Percentiles rank a stretch among this genome's conserved stretches.
phyloP scores from a whole-genome alignment of 2,113 vertebrate species.

The Phylloscopus whistleri region DNA sequence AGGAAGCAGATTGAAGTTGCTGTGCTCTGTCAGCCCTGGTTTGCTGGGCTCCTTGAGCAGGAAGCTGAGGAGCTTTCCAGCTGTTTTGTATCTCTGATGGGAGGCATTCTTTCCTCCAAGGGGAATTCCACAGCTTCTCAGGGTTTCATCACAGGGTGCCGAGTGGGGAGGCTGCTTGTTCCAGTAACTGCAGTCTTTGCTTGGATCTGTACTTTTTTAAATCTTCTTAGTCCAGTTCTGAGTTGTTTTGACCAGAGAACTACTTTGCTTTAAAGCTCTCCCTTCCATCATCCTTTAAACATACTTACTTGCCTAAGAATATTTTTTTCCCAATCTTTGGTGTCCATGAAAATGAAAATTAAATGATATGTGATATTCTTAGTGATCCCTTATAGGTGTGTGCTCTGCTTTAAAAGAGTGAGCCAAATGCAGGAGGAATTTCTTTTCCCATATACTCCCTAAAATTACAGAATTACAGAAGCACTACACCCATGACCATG shows the following conservation, averaged over 20 bases:
- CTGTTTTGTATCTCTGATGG: neutral
- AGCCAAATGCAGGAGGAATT: neutral
- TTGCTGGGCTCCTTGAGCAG: neutral
- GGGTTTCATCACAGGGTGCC: neutral
- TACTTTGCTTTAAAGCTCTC: neutral
- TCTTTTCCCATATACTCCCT: neutral
- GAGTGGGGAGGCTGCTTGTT: neutral
- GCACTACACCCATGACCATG: neutral
- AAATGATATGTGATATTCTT: neutral
- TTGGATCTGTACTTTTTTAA: neutral
- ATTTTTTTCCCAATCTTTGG: neutral
- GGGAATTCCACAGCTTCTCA: conserved; percentile 36
- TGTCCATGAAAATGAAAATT: neutral
- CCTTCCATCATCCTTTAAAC: neutral
- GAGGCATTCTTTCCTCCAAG: conserved; percentile 8
- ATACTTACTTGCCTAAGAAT: neutral
- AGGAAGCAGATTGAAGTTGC: neutral
- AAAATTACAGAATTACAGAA: neutral
- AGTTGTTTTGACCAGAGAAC: neutral
- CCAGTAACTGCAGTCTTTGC: neutral
- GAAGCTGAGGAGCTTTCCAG: conserved; percentile 30
- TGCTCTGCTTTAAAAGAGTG: neutral
- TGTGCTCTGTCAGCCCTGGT: neutral
- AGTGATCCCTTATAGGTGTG: neutral
- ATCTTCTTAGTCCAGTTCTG: neutral